phyloP scores from a whole-genome alignment of 2,113 vertebrate genomes.

The Stigmatopora nigra region DNA sequence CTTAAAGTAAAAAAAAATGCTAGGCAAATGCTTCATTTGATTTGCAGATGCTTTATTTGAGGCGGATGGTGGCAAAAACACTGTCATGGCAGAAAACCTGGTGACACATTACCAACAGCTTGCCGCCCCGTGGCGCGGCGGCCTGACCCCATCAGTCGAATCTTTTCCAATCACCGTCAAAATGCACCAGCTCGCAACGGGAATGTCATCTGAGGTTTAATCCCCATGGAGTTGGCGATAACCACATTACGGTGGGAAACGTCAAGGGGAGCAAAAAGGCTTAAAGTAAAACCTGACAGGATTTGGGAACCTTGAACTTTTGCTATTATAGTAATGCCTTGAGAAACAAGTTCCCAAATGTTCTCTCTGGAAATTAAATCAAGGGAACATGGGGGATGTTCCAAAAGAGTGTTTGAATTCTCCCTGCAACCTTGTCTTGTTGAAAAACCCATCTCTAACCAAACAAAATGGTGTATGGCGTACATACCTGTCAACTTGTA shows the following conservation, averaged over 20 bases:
- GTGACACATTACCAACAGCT: constrained; percentile 38
- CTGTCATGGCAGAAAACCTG: constrained; percentile 49
- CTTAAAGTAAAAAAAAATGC: constrained; percentile 7
- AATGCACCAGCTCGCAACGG: background rate
- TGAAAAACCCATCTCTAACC: too few relatives aligned
- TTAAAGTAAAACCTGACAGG: background rate
- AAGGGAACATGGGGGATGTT: too few relatives aligned
- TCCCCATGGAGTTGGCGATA: constrained; percentile 11
- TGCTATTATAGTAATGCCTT: background rate
- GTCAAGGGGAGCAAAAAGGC: background rate
- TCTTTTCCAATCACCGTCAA: constrained; percentile 18
- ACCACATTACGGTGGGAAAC: background rate
- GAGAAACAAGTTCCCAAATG: background rate
- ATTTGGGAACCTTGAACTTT: background rate
- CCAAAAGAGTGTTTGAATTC: too few relatives aligned
- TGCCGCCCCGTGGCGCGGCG: constrained; percentile 20
- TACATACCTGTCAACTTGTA: too few relatives aligned
- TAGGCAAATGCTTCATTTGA: constrained; percentile 35
- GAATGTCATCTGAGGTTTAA: constrained; percentile 33
- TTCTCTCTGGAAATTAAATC: too few relatives aligned
- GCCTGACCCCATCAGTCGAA: constrained; percentile 18
- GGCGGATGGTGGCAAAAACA: constrained; percentile 24
- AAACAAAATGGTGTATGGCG: too few relatives aligned
- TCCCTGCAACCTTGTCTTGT: too few relatives aligned
- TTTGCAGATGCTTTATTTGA: constrained; percentile 38